Percentiles rank a stretch among this genome's conserved stretches.
Conservation (phyloP, 2,888 invertebrate species). For the Anoplius nigerrimus region DNA sequence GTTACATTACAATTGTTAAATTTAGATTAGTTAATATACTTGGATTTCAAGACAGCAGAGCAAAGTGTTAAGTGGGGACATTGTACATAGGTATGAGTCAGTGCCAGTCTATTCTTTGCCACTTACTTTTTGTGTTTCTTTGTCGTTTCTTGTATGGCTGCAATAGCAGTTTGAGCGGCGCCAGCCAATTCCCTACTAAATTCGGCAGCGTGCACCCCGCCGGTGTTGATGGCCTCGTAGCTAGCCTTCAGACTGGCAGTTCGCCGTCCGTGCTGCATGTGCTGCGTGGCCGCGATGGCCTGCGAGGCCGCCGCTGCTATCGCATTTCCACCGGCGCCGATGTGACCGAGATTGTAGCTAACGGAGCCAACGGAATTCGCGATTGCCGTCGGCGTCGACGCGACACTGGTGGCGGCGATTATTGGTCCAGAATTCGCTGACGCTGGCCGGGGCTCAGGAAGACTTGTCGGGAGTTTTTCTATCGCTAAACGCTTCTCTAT, state of each 20-base stretch:
- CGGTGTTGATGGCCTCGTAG: conserved; percentile 90
- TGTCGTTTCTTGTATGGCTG: conserved; percentile 81
- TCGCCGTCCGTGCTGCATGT: conserved; percentile 95
- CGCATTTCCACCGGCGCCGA: conserved; percentile 90
- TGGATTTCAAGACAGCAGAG: too few relatives aligned
- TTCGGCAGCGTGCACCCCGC: conserved; percentile 81
- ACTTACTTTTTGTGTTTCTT: conserved; percentile 81
- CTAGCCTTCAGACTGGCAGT: conserved; percentile 96
- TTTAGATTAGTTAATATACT: too few relatives aligned
- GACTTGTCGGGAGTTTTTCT: conserved; percentile 68
- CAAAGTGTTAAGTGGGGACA: too few relatives aligned
- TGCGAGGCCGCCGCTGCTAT: conserved; percentile 96
- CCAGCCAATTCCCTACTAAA: conserved; percentile 84
- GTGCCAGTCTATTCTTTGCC: too few relatives aligned
- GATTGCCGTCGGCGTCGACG: conserved; percentile 67
- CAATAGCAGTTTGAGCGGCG: conserved; percentile 84
- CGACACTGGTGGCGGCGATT: conserved; percentile 62
- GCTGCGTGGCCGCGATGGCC: conserved; percentile 95
- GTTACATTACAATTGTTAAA: too few relatives aligned
- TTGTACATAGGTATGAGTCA: too few relatives aligned
- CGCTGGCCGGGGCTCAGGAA: conserved; percentile 70
- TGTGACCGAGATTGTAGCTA: conserved; percentile 86
- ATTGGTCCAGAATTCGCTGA: conserved; percentile 72
- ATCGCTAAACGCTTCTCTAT: conserved; percentile 76
- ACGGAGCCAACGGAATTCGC: conserved; percentile 74